Percentiles rank a stretch among this genome's conserved stretches.
These are phyloP conservation scores for Heliconius erato DNA, from an alignment of 2,888 invertebrate genomes.

Conservation along the genomic window DNA sequence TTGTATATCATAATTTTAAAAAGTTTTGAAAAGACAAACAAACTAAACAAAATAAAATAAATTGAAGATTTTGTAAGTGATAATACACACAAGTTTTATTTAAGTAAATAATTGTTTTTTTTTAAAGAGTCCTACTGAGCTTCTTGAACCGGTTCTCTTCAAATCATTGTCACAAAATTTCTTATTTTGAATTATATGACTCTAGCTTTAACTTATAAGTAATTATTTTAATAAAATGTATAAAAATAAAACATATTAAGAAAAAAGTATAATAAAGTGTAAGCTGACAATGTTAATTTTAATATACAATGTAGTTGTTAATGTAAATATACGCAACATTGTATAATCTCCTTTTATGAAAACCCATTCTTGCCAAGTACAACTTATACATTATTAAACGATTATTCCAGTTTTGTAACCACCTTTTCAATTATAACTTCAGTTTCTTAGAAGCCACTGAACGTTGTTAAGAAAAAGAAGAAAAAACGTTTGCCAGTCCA, in stretches of 20 bases:
- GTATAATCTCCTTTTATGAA: conserved; percentile 5
- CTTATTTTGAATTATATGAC: too few relatives aligned
- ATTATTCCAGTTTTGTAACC: background rate
- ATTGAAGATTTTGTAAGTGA: too few relatives aligned
- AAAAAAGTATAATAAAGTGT: background rate
- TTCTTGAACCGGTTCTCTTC: too few relatives aligned
- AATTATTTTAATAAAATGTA: too few relatives aligned
- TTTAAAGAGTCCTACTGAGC: too few relatives aligned
- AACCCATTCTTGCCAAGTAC: background rate
- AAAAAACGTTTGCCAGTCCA: background rate
- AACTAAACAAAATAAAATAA: too few relatives aligned
- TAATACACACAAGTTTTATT: too few relatives aligned
- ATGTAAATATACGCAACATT: background rate
- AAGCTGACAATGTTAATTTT: conserved; percentile 25
- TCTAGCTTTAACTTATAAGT: too few relatives aligned
- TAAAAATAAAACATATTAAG: background rate
- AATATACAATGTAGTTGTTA: background rate
- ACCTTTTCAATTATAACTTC: background rate
- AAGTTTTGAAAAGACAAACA: too few relatives aligned
- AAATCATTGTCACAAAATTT: too few relatives aligned
- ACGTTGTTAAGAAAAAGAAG: background rate
- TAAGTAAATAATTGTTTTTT: too few relatives aligned
- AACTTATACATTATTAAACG: conserved; percentile 10
- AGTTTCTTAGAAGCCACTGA: background rate
- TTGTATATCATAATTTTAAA: too few relatives aligned